Evolutionary conservation across 2,113 vertebrate genomes (phyloP), one percentile per base, ranked within the genome.

Genomic region (Mixornis gularis): DNA sequence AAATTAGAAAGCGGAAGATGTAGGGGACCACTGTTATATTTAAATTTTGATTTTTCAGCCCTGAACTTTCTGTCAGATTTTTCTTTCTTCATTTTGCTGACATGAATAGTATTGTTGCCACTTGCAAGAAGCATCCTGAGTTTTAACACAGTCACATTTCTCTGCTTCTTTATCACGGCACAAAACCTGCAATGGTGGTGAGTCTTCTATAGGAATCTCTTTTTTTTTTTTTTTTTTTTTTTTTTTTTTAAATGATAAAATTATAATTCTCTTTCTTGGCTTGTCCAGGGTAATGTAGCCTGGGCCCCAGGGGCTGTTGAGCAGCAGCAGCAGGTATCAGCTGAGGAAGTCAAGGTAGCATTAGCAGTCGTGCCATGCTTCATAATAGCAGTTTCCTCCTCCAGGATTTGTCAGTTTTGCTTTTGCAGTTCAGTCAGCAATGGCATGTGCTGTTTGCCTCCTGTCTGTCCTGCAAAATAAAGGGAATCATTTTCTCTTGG

Each of bases 401-500:
- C 44, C 40, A 94, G 93, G 94, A 97, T 97, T 96, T 97, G 94
- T 96, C 97, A 91, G n/a, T 95, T 97, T 94, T 97, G 89, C 96
- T 97, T 96, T 94, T 97, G 93, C 85, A 95, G 82, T 94, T 97
- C 96, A 96, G 93, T 95, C 96, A 92, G 88, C 64, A 92, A 62
- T 95, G 92, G 71, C 69, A 72, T 80, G 86, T 95, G 90, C 85
- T 92, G 34, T 94, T 98, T 97, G 79, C 85, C 83, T 97, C 93
- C 94, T 97, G 79, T 96, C 95, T 96, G 71, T 95, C 95, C 2
- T 1, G 79, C 36, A 96, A 97, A 97, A 93, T 95, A 95, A 97
- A 96, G 69, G 93, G 87, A 94, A 91, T 91, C 3, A 93, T 97
- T 96, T 97, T 96, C 92, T 96, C 65, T 94, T 97, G 62, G 41